phyloP scores from a whole-genome alignment of 2,113 vertebrate species.

The Varanus komodoensis region DNA sequence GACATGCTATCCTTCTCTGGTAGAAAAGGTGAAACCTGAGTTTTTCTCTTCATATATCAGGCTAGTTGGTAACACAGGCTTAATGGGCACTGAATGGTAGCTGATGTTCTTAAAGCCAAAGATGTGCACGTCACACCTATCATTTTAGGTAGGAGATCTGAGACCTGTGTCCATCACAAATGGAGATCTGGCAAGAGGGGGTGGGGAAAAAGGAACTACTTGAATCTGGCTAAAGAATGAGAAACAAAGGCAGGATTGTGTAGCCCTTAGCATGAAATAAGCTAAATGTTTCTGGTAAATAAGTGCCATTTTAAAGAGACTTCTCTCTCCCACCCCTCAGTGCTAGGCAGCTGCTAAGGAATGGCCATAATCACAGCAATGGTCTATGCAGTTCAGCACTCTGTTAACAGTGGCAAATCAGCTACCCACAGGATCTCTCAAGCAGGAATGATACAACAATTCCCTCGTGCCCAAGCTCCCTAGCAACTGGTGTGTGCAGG shows the following conservation, averaged over 20 bases:
- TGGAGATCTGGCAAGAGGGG: background rate
- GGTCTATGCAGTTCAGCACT: background rate
- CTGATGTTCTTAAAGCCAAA: background rate
- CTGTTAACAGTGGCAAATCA: background rate
- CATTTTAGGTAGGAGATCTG: background rate
- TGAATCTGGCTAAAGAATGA: too few species aligned
- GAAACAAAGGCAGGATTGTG: background rate
- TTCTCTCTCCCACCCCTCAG: background rate
- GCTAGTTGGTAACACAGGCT: background rate
- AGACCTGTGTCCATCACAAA: background rate
- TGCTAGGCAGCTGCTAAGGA: background rate
- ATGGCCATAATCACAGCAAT: background rate
- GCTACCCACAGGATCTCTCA: too few species aligned
- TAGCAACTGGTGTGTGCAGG: too few species aligned
- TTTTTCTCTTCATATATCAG: background rate
- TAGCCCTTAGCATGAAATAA: background rate
- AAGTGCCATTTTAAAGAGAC: background rate
- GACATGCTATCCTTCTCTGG: background rate
- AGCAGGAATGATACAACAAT: too few species aligned
- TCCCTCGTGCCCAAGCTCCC: too few species aligned
- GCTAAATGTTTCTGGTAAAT: background rate
- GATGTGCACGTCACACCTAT: background rate
- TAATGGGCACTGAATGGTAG: background rate
- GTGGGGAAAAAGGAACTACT: background rate
- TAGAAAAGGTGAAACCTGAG: background rate